Conservation (phyloP, 2,797 vertebrate genomes). For the Phoeniculus purpureus region DNA sequence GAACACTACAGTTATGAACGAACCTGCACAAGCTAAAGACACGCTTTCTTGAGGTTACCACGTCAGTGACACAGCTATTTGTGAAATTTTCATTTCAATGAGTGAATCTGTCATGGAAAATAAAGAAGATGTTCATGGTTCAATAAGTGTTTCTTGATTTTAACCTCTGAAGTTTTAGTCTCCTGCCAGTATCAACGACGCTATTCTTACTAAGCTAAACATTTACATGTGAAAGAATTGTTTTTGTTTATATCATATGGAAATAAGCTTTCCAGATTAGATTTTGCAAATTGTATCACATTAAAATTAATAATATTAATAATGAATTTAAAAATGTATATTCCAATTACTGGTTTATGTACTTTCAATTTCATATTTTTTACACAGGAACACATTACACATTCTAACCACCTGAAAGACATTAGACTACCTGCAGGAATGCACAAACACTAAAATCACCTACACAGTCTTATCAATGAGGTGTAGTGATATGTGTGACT, state of each 20-base stretch:
- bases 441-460: not conserved
- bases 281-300: not conserved
- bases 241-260: slow-evolving; percentile 20
- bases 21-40: not conserved
- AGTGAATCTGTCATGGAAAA: slow-evolving; percentile 35
- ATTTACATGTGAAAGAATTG: slow-evolving; percentile 24
- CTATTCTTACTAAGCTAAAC: slow-evolving; percentile 25
- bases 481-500: not conserved
- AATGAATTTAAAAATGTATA: not conserved
- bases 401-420: not conserved
- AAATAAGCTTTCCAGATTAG: not conserved
- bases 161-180: slow-evolving; percentile 50
- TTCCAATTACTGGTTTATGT: not conserved
- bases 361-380: not conserved
- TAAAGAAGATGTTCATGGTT: slow-evolving; percentile 34
- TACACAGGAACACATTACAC: not conserved
- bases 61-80: not conserved
- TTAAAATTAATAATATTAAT: not conserved
- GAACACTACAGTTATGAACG: not conserved
- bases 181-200: not conserved
- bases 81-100: slow-evolving; percentile 6
- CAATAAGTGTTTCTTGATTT: slow-evolving; percentile 31
- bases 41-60: not conserved
- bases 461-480: not conserved
- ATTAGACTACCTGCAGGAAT: not conserved